These are phyloP conservation scores for Ornithorhynchus anatinus DNA, from an alignment of 2,113 vertebrate genomes.

Conservation along the genomic window DNA sequence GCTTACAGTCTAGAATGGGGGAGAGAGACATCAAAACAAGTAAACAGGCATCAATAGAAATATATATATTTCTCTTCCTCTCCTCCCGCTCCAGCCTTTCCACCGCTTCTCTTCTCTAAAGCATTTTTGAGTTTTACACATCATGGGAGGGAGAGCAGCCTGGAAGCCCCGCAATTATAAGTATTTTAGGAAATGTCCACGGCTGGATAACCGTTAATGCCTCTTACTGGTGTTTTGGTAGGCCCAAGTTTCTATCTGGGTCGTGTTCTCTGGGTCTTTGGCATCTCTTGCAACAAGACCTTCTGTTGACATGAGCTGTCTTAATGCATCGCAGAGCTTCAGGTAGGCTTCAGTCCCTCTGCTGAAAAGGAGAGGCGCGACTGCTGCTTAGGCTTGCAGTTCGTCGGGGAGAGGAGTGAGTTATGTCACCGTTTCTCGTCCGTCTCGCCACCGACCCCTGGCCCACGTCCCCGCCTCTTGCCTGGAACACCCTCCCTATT, in stretches of 20 bases:
- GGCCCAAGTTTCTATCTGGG: conserved; percentile 57
- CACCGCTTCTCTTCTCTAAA: neutral
- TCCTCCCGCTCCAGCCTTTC: neutral
- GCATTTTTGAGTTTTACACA: conserved; percentile 1
- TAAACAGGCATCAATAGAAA: too few species aligned
- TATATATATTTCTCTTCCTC: too few species aligned
- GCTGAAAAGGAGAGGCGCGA: conserved; percentile 41
- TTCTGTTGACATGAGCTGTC: conserved; percentile 54
- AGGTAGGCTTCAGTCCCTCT: conserved; percentile 39
- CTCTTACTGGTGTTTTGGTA: conserved; percentile 35
- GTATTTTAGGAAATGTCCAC: conserved; percentile 35
- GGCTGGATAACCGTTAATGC: conserved; percentile 34
- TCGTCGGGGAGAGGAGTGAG: too few species aligned
- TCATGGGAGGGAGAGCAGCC: neutral
- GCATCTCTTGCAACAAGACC: conserved; percentile 43
- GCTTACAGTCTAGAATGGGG: too few species aligned
- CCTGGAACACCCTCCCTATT: too few species aligned
- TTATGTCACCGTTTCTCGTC: too few species aligned
- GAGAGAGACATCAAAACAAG: too few species aligned
- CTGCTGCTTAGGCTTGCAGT: too few species aligned
- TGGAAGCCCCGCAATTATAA: neutral
- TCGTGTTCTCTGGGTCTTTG: conserved; percentile 50
- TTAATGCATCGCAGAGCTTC: conserved; percentile 44
- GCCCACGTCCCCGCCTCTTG: too few species aligned
- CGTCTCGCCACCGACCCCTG: too few species aligned